Evolutionary conservation across 2,797 vertebrate genomes (phyloP).

Genomic region (Trichosurus vulpecula): DNA sequence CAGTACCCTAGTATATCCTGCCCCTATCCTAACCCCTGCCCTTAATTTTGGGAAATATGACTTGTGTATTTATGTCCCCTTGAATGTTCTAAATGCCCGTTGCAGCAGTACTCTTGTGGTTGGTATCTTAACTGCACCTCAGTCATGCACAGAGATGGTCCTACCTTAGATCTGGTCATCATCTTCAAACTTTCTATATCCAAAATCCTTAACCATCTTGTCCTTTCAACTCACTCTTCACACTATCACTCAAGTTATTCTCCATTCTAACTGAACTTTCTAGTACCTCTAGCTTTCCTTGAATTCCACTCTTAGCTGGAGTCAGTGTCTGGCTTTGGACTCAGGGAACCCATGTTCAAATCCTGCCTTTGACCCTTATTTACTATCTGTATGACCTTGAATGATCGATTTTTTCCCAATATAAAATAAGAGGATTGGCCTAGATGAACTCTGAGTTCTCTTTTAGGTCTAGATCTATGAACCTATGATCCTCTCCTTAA

Average conservation of each 20-base stretch:
- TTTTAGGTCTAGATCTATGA: too few relatives aligned
- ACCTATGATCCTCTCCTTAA: too few relatives aligned
- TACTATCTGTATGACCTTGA: too few relatives aligned
- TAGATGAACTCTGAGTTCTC: too few relatives aligned
- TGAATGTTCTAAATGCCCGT: not conserved
- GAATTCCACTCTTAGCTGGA: too few relatives aligned
- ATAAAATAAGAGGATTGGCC: too few relatives aligned
- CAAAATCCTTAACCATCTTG: not conserved
- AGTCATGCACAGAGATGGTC: not conserved
- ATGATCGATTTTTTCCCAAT: too few relatives aligned
- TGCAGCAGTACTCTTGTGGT: not conserved
- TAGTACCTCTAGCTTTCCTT: too few relatives aligned
- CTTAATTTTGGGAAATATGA: not conserved
- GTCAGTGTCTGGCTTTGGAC: too few relatives aligned
- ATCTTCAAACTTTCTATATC: too few relatives aligned
- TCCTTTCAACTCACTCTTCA: not conserved
- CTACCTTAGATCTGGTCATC: not conserved
- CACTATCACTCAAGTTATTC: not conserved
- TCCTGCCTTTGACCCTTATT: too few relatives aligned
- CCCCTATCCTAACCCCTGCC: not conserved
- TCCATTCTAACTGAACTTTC: not conserved
- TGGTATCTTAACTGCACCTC: not conserved
- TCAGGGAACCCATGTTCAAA: too few relatives aligned
- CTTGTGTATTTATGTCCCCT: not conserved
- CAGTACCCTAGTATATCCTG: not conserved